These are phyloP conservation scores for Crenuchus spilurus DNA, from an alignment of 2,797 vertebrate species.

Conservation along the genomic window DNA sequence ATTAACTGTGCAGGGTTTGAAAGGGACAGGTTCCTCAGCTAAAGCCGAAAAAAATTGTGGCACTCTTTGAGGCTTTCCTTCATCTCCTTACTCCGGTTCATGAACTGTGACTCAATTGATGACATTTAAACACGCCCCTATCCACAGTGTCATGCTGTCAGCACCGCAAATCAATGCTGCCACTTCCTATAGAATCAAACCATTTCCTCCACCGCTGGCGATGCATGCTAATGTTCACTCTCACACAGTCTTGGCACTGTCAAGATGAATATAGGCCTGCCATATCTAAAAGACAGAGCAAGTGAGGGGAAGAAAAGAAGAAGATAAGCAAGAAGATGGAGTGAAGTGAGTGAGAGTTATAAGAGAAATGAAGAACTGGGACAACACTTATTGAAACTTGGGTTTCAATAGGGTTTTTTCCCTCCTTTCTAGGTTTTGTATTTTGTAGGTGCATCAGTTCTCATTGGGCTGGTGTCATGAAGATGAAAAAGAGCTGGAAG, in stretches of 20 bases:
- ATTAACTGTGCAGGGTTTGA: constrained; percentile 13
- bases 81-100: constrained; percentile 23
- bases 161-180: constrained; percentile 54
- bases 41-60: constrained; percentile 39
- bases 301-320: constrained; percentile 11
- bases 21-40: constrained; percentile 21
- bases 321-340: constrained; percentile 3
- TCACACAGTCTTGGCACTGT: constrained; percentile 43
- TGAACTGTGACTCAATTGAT: constrained; percentile 54
- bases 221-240: constrained; percentile 55
- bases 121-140: constrained; percentile 48
- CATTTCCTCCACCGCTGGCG: constrained; percentile 36
- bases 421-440: neutral
- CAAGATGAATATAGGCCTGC: constrained; percentile 50
- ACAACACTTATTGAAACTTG: constrained; percentile 13
- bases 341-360: constrained; percentile 1
- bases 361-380: constrained; percentile 7
- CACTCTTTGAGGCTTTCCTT: constrained; percentile 24
- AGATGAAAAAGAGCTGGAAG: constrained; percentile 2
- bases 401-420: neutral
- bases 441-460: neutral
- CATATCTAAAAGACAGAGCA: constrained; percentile 25
- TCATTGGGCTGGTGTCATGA: neutral
- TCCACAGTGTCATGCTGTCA: constrained; percentile 54
- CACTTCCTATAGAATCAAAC: constrained; percentile 62